A percentile compares a stretch with the other conserved stretches of the same genome.
These are phyloP conservation scores for Protobothrops flavoviridis DNA, from an alignment of 2,113 vertebrate species.

Conservation along the genomic window DNA sequence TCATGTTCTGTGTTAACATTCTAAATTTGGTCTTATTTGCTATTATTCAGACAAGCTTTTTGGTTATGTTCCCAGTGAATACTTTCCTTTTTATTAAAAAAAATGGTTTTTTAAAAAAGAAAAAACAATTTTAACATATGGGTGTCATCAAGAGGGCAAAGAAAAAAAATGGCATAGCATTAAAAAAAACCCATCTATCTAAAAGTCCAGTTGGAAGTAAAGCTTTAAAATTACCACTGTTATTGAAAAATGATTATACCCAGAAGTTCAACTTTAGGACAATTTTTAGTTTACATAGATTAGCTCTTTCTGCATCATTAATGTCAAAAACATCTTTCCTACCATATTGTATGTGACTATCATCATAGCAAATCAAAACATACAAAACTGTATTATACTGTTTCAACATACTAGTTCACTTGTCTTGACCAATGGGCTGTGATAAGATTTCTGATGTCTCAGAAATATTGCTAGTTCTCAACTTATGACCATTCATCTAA, in stretches of 20 bases:
- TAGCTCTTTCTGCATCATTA: background rate
- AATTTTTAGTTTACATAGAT: background rate
- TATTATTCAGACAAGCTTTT: constrained; percentile 10
- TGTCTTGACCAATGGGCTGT: background rate
- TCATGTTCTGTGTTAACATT: constrained; percentile 12
- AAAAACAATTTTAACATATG: background rate
- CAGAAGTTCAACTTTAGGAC: background rate
- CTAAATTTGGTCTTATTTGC: constrained; percentile 27
- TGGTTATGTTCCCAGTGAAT: constrained; percentile 19
- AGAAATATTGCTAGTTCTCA: background rate
- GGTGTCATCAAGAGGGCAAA: background rate
- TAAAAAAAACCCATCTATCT: background rate
- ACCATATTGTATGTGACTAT: background rate
- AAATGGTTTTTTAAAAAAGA: background rate
- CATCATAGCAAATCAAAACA: background rate
- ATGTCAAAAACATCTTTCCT: background rate
- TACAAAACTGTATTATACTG: background rate
- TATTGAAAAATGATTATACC: background rate
- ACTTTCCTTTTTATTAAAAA: constrained; percentile 19
- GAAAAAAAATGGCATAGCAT: background rate
- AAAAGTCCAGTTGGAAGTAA: background rate
- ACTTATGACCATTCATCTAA: background rate
- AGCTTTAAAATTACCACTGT: background rate
- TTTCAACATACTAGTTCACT: background rate
- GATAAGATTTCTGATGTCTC: background rate